phyloP scores from a whole-genome alignment of 2,113 vertebrate genomes.

The Haemorhous mexicanus region DNA sequence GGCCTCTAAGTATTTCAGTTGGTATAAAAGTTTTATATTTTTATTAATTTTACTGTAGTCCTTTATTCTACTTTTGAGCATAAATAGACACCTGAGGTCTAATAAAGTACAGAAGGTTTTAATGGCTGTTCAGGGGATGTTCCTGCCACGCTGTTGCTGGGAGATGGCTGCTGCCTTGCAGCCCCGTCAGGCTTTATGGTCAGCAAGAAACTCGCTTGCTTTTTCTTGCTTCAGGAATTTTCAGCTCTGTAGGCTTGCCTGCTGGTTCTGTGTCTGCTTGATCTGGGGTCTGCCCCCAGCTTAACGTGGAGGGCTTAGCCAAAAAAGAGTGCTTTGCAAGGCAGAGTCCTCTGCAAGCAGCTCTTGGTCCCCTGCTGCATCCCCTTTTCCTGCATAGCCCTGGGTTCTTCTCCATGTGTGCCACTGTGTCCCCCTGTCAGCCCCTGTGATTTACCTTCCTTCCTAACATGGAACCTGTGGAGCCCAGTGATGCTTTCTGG shows the following conservation, averaged over 20 bases:
- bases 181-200: neutral
- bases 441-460: neutral
- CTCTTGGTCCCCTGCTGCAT: rapidly evolving
- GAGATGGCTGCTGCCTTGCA: neutral
- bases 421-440: rapidly evolving
- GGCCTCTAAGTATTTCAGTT: neutral
- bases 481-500: neutral
- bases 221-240: neutral
- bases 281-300: neutral
- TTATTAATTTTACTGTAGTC: neutral
- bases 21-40: neutral
- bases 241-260: neutral
- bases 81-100: neutral
- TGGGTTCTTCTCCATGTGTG: neutral
- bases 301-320: neutral
- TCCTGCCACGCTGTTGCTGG: neutral
- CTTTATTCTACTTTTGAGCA: neutral
- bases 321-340: neutral
- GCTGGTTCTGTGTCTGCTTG: neutral
- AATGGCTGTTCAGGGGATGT: neutral
- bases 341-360: neutral
- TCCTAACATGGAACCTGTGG: neutral
- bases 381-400: neutral
- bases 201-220: neutral
- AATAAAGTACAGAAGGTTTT: neutral